Evolutionary conservation across 1,140 invertebrate species (phyloP).

Genomic region (Drosophila nigromelanica): DNA sequence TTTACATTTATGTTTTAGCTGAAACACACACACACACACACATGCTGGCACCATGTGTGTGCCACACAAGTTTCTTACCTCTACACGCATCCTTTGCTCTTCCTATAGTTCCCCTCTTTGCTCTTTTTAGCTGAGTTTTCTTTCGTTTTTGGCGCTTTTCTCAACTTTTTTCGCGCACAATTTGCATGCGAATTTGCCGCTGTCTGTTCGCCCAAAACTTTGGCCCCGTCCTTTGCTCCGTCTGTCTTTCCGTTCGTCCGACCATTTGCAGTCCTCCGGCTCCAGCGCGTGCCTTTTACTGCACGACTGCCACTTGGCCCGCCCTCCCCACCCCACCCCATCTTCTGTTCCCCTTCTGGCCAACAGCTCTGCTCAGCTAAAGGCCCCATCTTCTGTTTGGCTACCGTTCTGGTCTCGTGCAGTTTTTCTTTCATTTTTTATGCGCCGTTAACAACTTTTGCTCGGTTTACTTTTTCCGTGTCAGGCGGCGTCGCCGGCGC

Average conservation of each 20-base stretch:
- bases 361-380: too few relatives aligned
- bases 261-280: constrained; percentile 40
- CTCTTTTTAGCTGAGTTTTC: constrained; percentile 32
- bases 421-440: constrained; percentile 76
- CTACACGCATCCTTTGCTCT: constrained; percentile 21
- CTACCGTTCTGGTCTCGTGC: constrained; percentile 25
- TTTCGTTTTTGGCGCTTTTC: constrained; percentile 56
- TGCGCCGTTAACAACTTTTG: constrained; percentile 82
- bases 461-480: constrained; percentile 82
- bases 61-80: constrained; percentile 61
- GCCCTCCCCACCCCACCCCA: constrained; percentile 7
- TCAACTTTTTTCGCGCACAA: constrained; percentile 75
- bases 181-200: constrained; percentile 81
- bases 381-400: constrained; percentile 15
- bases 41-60: constrained; percentile 29
- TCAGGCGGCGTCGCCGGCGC: constrained; percentile 63
- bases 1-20: constrained; percentile 75
- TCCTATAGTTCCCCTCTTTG: constrained; percentile 11
- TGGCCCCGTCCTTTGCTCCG: constrained; percentile 9
- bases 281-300: constrained; percentile 76
- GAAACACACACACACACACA: neutral
- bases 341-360: constrained; percentile 34
- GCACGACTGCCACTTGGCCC: constrained; percentile 71
- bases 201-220: constrained; percentile 59
- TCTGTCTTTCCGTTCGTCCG: constrained; percentile 15